These are phyloP conservation scores for Zhuqinia jingwanae DNA, from an alignment of 2,888 invertebrate genomes.

Conservation along the genomic window DNA sequence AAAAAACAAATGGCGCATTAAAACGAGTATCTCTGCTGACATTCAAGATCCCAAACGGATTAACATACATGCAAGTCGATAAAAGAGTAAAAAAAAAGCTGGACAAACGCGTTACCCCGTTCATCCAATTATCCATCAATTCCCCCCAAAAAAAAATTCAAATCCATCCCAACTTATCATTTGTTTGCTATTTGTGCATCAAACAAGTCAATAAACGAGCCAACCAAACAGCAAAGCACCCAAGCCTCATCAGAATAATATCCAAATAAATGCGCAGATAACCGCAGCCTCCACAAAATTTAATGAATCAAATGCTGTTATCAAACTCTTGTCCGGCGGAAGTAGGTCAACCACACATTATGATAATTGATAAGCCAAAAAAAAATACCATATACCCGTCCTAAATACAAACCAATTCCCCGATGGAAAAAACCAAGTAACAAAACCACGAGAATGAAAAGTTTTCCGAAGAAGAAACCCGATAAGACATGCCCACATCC, in stretches of 20 bases:
- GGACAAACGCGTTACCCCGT: not conserved
- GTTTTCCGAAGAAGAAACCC: slow-evolving; percentile 9
- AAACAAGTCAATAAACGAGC: slow-evolving; percentile 16
- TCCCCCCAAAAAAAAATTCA: too few relatives aligned
- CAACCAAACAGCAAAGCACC: not conserved
- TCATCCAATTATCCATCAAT: not conserved
- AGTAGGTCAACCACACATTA: slow-evolving; percentile 61
- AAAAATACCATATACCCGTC: not conserved
- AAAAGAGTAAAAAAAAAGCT: not conserved
- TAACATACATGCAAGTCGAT: not conserved
- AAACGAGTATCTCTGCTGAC: not conserved
- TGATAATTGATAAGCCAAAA: slow-evolving; percentile 32
- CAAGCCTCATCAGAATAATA: slow-evolving; percentile 11
- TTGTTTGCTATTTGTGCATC: slow-evolving; percentile 42
- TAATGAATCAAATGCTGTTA: not conserved
- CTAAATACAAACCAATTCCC: slow-evolving; percentile 11
- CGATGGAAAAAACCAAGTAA: slow-evolving; percentile 17
- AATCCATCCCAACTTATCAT: not conserved
- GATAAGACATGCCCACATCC: slow-evolving; percentile 34
- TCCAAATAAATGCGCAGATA: slow-evolving; percentile 15
- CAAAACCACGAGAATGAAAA: not conserved
- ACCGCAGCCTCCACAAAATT: not conserved
- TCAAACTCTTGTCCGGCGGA: slow-evolving; percentile 34
- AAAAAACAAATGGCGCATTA: not conserved
- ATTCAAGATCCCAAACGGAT: not conserved